These are phyloP conservation scores for Psammodynastes pulverulentus DNA, from an alignment of 2,113 vertebrate genomes.

Conservation along the genomic window DNA sequence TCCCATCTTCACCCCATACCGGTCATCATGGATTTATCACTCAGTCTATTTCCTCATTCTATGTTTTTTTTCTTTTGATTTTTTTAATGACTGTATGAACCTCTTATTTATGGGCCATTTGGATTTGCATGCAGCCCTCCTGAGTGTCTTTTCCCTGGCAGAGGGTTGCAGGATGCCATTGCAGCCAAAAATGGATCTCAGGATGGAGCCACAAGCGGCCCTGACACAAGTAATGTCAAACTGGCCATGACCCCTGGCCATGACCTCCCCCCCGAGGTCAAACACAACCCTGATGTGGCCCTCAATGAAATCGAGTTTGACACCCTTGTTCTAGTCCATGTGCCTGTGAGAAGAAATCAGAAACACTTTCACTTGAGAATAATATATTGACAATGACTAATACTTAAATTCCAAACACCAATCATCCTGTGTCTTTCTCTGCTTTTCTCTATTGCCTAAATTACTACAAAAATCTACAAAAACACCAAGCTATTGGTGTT, in stretches of 20 bases:
- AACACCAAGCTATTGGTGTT: neutral
- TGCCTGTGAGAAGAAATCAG: neutral
- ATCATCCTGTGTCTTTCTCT: neutral
- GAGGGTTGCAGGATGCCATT: too few relatives aligned
- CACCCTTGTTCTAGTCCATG: neutral
- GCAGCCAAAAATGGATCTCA: too few relatives aligned
- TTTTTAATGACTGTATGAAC: neutral
- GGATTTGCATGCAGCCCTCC: neutral
- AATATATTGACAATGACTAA: neutral
- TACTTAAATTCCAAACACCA: too few relatives aligned
- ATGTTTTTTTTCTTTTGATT: neutral
- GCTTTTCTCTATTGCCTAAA: neutral
- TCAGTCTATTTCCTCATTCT: neutral
- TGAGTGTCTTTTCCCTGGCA: too few relatives aligned
- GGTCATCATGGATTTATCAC: neutral
- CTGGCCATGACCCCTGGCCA: too few relatives aligned
- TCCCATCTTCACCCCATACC: neutral
- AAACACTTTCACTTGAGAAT: neutral
- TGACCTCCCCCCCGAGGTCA: too few relatives aligned
- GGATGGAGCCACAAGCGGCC: too few relatives aligned
- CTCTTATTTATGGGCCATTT: neutral
- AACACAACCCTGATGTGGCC: too few relatives aligned
- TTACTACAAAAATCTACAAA: neutral
- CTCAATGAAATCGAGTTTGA: too few relatives aligned
- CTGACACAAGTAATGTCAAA: too few relatives aligned